Evolutionary conservation across 2,888 invertebrate species (phyloP).

Genomic region (Adineta ricciae): DNA sequence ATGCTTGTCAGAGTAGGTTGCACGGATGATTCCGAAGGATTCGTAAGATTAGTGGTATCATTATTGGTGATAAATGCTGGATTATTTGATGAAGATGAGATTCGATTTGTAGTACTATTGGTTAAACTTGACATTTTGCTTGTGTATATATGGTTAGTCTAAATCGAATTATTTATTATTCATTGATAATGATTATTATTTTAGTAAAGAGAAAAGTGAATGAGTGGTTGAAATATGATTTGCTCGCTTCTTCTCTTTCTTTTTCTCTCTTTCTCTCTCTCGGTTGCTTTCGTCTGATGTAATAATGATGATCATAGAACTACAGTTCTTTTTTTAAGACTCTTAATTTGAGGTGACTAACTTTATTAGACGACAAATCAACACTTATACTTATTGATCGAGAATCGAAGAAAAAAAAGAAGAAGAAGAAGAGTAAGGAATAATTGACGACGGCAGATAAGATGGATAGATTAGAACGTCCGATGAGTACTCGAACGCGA

Average conservation of each 20-base stretch:
- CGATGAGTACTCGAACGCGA: background rate
- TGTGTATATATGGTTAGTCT: slow-evolving; percentile 9
- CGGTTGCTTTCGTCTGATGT: background rate
- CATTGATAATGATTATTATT: slow-evolving; percentile 13
- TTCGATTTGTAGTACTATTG: slow-evolving; percentile 11
- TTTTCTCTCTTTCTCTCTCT: background rate
- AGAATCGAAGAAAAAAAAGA: background rate
- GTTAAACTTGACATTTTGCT: slow-evolving; percentile 1
- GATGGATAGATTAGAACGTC: background rate
- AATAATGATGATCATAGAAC: background rate
- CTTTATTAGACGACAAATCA: slow-evolving; percentile 16
- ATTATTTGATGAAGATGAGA: background rate
- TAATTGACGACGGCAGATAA: background rate
- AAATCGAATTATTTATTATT: slow-evolving; percentile 9
- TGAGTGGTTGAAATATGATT: slow-evolving; percentile 4
- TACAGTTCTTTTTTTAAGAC: background rate
- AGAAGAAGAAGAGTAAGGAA: background rate
- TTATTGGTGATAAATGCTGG: background rate
- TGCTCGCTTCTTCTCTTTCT: background rate
- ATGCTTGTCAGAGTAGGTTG: background rate
- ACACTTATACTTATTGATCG: slow-evolving; percentile 13
- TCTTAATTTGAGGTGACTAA: slow-evolving; percentile 23
- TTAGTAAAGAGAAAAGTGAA: background rate
- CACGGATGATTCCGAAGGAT: background rate
- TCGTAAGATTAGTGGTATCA: background rate